Percentiles rank a stretch among this genome's conserved stretches.
Conservation (phyloP, 2,888 invertebrate species). For the Agrotis segetum region DNA sequence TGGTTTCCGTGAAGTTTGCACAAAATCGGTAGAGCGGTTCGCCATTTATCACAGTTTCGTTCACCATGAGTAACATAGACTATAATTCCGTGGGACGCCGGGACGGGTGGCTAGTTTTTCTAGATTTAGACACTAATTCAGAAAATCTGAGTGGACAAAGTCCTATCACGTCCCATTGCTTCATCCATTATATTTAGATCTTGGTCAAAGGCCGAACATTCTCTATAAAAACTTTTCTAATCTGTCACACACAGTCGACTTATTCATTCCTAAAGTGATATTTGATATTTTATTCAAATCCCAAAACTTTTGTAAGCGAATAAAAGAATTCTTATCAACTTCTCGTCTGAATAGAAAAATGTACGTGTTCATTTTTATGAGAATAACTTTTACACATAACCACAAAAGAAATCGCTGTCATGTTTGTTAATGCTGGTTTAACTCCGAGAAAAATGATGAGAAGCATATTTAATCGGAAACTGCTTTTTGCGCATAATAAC, state of each 20-base stretch:
- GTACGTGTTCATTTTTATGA: slow-evolving; percentile 42
- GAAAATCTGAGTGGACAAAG: not conserved
- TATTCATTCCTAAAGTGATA: slow-evolving; percentile 18
- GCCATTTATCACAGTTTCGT: too few relatives aligned
- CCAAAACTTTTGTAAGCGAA: slow-evolving; percentile 47
- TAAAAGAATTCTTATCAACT: slow-evolving; percentile 47
- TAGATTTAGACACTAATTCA: too few relatives aligned
- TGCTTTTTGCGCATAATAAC: too few relatives aligned
- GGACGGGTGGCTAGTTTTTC: too few relatives aligned
- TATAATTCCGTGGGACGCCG: too few relatives aligned
- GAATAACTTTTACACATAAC: slow-evolving; percentile 36
- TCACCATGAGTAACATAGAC: too few relatives aligned
- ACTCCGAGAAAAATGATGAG: slow-evolving; percentile 10
- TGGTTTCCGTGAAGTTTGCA: too few relatives aligned
- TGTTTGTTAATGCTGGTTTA: slow-evolving; percentile 15
- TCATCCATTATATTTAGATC: not conserved
- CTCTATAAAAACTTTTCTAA: not conserved
- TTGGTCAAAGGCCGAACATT: not conserved
- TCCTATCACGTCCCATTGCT: too few relatives aligned
- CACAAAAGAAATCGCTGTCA: slow-evolving; percentile 14
- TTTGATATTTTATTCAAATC: slow-evolving; percentile 32
- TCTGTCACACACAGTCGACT: slow-evolving; percentile 31
- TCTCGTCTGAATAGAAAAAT: slow-evolving; percentile 47
- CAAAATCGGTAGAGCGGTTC: too few relatives aligned
- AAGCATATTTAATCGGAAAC: too few relatives aligned